Percentiles rank a stretch among this genome's conserved stretches.
These are phyloP conservation scores for Chelidonichthys spinosus DNA, from an alignment of 2,797 vertebrate genomes.

Conservation along the genomic window DNA sequence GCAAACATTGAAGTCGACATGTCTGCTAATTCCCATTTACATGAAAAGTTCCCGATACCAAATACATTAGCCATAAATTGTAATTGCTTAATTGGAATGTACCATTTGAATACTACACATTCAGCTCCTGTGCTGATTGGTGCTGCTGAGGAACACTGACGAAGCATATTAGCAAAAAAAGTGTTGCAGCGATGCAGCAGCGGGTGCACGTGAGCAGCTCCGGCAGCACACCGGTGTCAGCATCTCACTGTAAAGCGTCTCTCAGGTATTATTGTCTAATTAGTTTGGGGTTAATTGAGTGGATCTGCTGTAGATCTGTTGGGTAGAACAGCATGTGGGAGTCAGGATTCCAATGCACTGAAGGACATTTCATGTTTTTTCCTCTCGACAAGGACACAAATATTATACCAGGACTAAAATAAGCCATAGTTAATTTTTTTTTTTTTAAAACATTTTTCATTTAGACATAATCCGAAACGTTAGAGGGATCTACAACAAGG, in stretches of 20 bases:
- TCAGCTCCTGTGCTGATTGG: neutral
- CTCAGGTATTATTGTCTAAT: constrained; percentile 44
- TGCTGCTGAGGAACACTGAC: neutral
- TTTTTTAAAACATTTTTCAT: constrained; percentile 18
- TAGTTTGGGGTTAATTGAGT: constrained; percentile 61
- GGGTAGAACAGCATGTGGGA: constrained; percentile 14
- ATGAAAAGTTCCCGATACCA: neutral
- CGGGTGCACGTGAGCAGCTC: neutral
- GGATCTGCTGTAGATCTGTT: constrained; percentile 38
- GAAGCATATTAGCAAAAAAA: neutral
- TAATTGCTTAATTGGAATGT: neutral
- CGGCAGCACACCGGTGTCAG: constrained; percentile 28
- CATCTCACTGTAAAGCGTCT: constrained; percentile 29
- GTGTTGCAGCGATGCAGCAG: neutral
- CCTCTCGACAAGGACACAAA: constrained; percentile 13
- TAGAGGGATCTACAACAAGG: constrained; percentile 11
- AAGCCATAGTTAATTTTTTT: too few relatives aligned
- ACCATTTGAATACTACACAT: too few relatives aligned
- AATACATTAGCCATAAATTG: neutral
- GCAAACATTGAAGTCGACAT: too few relatives aligned
- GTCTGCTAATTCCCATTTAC: neutral
- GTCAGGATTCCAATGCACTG: constrained; percentile 21
- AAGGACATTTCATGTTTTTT: constrained; percentile 4
- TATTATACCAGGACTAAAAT: neutral
- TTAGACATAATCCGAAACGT: constrained; percentile 19